Conservation (phyloP, 1,140 invertebrate species). For the Philotrypesis tridentata region DNA sequence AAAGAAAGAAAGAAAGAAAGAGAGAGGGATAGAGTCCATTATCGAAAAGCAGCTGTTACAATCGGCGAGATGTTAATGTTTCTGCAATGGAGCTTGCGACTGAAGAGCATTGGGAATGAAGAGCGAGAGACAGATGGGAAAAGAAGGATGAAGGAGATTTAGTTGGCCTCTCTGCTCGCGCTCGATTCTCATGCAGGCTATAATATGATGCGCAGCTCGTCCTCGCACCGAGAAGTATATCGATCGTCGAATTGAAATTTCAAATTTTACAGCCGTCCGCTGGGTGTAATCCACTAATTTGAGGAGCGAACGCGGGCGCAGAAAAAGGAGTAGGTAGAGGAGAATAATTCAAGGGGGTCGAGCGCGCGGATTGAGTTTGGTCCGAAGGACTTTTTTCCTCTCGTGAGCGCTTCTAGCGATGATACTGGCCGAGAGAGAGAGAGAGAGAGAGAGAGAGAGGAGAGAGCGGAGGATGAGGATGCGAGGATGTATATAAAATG, state of each 20-base stretch:
- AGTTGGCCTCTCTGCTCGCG: conserved; percentile 37
- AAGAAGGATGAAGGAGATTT: conserved; percentile 38
- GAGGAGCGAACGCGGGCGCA: too few species aligned
- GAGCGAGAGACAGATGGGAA: conserved; percentile 2
- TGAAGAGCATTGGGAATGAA: conserved; percentile 32
- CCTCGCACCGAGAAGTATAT: conserved; percentile 9
- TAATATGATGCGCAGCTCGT: too few species aligned
- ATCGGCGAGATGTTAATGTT: conserved; percentile 58
- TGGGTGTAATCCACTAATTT: conserved; percentile 7
- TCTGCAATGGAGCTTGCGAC: conserved; percentile 50
- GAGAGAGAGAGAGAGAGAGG: too few species aligned
- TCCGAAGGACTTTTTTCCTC: background rate
- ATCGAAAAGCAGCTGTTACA: conserved; percentile 57
- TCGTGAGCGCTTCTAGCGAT: background rate
- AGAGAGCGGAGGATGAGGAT: too few species aligned
- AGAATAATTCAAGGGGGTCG: conserved; percentile 3
- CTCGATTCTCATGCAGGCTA: too few species aligned
- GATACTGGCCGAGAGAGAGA: too few species aligned
- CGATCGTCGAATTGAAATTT: conserved; percentile 46
- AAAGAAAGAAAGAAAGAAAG: conserved; percentile 47
- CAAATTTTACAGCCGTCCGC: conserved; percentile 6
- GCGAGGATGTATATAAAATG: conserved; percentile 5
- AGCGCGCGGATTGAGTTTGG: background rate
- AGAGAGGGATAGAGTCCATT: conserved; percentile 55
- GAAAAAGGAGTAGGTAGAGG: background rate